A percentile compares a stretch with the other conserved stretches of the same genome.
Evolutionary conservation across 1,140 invertebrate species (phyloP).

Genomic region (Drosophila ananassae): DNA sequence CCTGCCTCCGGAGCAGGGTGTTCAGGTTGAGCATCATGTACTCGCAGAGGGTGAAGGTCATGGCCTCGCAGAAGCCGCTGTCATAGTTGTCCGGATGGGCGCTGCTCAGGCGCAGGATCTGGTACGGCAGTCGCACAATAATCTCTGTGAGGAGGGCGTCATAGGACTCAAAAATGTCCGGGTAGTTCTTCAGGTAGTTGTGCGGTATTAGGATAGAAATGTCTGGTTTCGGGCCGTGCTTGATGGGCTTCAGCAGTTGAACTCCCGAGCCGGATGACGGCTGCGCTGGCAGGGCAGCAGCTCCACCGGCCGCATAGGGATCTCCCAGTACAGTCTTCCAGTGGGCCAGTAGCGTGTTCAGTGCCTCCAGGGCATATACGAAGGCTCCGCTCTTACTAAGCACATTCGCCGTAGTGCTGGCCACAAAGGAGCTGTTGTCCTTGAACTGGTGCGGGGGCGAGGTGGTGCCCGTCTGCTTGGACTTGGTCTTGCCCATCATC

Average conservation of each 20-base stretch:
- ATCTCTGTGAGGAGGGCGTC: slow-evolving; percentile 97
- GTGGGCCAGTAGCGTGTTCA: slow-evolving; percentile 92
- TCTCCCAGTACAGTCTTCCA: slow-evolving; percentile 87
- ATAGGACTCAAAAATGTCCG: slow-evolving; percentile 97
- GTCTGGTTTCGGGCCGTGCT: slow-evolving; percentile 92
- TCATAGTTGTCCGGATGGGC: slow-evolving; percentile 85
- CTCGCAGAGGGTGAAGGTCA: slow-evolving; percentile 93
- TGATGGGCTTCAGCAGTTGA: slow-evolving; percentile 90
- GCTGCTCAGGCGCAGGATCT: slow-evolving; percentile 91
- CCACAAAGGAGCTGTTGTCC: slow-evolving; percentile 89
- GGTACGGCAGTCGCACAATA: slow-evolving; percentile 96
- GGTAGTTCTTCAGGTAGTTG: slow-evolving; percentile 96
- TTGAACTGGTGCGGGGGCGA: slow-evolving; percentile 85
- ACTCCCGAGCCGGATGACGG: slow-evolving; percentile 7
- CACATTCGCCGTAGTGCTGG: slow-evolving; percentile 90
- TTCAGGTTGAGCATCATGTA: slow-evolving; percentile 98
- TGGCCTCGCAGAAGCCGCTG: slow-evolving; percentile 93
- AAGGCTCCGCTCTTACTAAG: slow-evolving; percentile 92
- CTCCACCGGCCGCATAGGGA: slow-evolving; percentile 64
- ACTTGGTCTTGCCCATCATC: slow-evolving; percentile 83
- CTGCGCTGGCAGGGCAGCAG: slow-evolving; percentile 7
- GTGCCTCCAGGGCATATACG: slow-evolving; percentile 91
- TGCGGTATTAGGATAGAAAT: slow-evolving; percentile 98
- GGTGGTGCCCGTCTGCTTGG: slow-evolving; percentile 81
- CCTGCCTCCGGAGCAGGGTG: slow-evolving; percentile 90